These are phyloP conservation scores for Leontopithecus rosalia DNA, from an alignment of 2,797 vertebrate species.

Conservation along the genomic window DNA sequence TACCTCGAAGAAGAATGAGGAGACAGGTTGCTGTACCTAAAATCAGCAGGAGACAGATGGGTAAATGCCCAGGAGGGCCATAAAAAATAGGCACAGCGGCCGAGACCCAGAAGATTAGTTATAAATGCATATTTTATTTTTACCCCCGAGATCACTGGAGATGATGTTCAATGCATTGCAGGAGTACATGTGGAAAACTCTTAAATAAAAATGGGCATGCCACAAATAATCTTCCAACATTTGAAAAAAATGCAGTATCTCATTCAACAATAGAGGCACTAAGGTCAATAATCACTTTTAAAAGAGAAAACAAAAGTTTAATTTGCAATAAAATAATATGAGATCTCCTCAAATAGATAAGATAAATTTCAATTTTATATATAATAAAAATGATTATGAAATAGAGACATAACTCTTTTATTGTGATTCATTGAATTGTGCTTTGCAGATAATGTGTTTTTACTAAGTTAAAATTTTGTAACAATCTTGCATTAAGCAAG, in stretches of 20 bases:
- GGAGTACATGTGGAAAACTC: background rate
- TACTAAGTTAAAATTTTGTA: background rate
- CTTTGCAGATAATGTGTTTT: background rate
- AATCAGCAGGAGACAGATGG: background rate
- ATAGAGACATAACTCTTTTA: background rate
- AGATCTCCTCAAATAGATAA: background rate
- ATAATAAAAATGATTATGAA: background rate
- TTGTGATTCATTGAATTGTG: background rate
- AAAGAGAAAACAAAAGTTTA: background rate
- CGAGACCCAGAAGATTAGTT: background rate
- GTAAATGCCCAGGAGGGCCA: background rate
- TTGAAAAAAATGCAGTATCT: background rate
- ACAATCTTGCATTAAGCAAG: background rate
- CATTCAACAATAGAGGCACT: background rate
- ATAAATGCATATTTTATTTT: background rate
- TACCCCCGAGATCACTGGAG: rapidly evolving
- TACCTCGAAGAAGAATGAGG: background rate
- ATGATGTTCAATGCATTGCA: background rate
- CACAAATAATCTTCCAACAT: background rate
- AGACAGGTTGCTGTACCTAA: background rate
- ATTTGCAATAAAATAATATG: background rate
- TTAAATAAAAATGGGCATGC: background rate
- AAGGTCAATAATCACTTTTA: background rate
- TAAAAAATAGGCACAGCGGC: background rate
- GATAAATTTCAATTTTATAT: background rate